A percentile compares a stretch with the other conserved stretches of the same genome.
Conservation (phyloP, 2,797 vertebrate genomes). For the Microctenopoma stevenorrisi region DNA sequence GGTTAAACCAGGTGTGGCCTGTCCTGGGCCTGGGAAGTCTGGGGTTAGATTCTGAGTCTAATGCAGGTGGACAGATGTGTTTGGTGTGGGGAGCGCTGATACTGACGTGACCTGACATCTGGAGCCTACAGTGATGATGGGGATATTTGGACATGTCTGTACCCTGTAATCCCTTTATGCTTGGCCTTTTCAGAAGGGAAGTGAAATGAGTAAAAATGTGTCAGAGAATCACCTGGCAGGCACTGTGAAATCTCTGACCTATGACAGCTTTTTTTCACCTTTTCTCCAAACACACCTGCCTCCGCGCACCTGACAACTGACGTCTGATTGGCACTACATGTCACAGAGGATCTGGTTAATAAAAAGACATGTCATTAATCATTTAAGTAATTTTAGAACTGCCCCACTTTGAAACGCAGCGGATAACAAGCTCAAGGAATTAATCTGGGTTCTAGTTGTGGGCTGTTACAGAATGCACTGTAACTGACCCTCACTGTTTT, state of each 20-base stretch:
- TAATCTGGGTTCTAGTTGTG: conserved; percentile 33
- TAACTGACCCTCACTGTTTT: conserved; percentile 49
- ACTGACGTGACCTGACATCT: conserved; percentile 73
- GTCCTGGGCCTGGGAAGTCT: conserved; percentile 49
- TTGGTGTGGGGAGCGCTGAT: conserved; percentile 53
- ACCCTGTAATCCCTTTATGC: conserved; percentile 60
- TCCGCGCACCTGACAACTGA: conserved; percentile 37
- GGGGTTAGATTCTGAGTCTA: conserved; percentile 64
- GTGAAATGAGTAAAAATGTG: conserved; percentile 54
- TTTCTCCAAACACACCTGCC: conserved; percentile 50
- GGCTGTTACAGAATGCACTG: conserved; percentile 40
- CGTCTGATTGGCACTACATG: conserved; percentile 37
- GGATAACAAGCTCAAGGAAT: conserved; percentile 16
- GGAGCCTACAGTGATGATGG: conserved; percentile 61
- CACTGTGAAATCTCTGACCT: conserved; percentile 42
- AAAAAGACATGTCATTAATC: conserved; percentile 20
- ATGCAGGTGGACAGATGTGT: conserved; percentile 74
- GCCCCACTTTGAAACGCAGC: conserved; percentile 20
- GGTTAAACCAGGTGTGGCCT: conserved; percentile 74
- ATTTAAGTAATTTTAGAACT: conserved; percentile 21
- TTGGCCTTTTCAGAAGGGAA: conserved; percentile 57
- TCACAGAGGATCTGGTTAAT: conserved; percentile 37
- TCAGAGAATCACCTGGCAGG: conserved; percentile 45
- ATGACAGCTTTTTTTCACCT: conserved; percentile 39
- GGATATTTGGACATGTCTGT: conserved; percentile 73